Percentiles rank a stretch among this genome's conserved stretches.
phyloP scores from a whole-genome alignment of 2,113 vertebrate species.

The Ardeotis arabs region DNA sequence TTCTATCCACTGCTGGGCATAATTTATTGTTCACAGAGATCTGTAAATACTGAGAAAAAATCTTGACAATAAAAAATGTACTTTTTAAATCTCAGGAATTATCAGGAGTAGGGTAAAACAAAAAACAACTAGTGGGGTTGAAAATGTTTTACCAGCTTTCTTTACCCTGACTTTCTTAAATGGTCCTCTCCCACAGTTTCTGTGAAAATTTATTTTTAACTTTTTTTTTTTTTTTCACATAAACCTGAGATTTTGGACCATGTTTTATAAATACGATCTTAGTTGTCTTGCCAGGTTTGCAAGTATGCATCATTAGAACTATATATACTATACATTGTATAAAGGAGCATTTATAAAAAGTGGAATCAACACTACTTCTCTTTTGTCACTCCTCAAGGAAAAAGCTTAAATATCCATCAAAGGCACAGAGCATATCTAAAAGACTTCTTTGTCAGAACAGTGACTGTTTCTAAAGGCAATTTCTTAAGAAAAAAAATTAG shows the following conservation, averaged over 20 bases:
- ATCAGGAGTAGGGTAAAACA: neutral
- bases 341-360: neutral
- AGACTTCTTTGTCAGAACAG: slow-evolving; percentile 15
- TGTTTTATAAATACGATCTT: neutral
- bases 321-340: neutral
- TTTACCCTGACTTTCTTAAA: neutral
- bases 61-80: neutral
- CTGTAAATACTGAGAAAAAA: neutral
- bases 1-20: neutral
- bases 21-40: neutral
- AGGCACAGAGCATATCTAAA: neutral
- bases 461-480: neutral
- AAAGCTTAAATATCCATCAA: neutral
- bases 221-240: neutral
- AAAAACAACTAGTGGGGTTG: neutral
- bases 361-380: neutral
- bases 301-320: neutral
- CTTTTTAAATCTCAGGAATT: neutral
- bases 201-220: neutral
- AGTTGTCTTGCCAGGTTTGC: neutral
- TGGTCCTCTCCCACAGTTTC: neutral
- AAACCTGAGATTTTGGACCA: neutral
- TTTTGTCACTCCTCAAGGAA: neutral
- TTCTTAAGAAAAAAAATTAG: neutral
- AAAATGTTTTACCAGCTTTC: neutral